These are phyloP conservation scores for Bufotes viridis DNA, from an alignment of 2,797 vertebrate species.

Conservation along the genomic window DNA sequence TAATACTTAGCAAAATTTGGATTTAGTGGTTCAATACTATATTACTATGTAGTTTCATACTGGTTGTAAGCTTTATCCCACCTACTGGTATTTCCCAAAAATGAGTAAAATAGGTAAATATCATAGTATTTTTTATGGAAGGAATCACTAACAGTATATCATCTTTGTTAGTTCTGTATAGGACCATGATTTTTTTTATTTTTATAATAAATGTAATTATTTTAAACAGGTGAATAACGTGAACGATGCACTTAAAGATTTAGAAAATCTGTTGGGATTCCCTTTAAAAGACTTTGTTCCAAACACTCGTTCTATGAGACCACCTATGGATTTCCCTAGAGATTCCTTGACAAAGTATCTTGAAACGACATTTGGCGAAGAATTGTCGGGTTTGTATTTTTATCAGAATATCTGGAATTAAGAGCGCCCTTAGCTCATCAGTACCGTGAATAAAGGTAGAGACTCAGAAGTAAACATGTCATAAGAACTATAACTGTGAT, in stretches of 20 bases:
- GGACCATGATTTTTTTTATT: background rate
- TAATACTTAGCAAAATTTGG: too few relatives aligned
- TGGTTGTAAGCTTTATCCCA: background rate
- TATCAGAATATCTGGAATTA: background rate
- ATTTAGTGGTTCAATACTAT: too few relatives aligned
- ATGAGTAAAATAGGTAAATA: background rate
- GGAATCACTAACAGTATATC: too few relatives aligned
- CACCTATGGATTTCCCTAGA: constrained; percentile 72
- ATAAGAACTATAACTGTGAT: constrained; percentile 6
- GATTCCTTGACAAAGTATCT: constrained; percentile 76
- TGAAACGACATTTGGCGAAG: constrained; percentile 67
- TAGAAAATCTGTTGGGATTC: constrained; percentile 77
- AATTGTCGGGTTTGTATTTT: constrained; percentile 69
- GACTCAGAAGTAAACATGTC: background rate
- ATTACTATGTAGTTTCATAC: background rate
- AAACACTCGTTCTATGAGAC: constrained; percentile 69
- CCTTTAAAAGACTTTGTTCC: constrained; percentile 69
- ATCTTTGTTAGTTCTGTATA: background rate
- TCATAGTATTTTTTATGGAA: background rate
- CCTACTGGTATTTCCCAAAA: background rate
- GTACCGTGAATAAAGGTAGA: too few relatives aligned
- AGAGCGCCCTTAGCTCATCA: background rate
- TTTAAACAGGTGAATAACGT: constrained; percentile 73
- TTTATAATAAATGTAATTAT: background rate
- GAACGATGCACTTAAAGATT: constrained; percentile 72